Evolutionary conservation across 2,797 vertebrate genomes (phyloP).

Genomic region (Melanogrammus aeglefinus): DNA sequence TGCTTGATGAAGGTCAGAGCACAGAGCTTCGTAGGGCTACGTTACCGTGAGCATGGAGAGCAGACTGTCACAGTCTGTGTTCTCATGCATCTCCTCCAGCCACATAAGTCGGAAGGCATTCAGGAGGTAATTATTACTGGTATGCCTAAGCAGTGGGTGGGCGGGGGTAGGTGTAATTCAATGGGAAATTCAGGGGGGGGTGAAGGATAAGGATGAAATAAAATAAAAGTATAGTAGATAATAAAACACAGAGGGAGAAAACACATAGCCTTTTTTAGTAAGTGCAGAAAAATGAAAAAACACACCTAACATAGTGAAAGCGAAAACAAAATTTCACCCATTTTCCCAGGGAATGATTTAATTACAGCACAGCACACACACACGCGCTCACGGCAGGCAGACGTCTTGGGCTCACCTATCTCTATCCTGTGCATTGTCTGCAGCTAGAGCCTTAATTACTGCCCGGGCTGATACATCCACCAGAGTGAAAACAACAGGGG

Average conservation of each 20-base stretch:
- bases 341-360: neutral
- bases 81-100: constrained; percentile 97
- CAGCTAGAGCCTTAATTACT: constrained; percentile 38
- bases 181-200: constrained; percentile 10
- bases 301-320: neutral
- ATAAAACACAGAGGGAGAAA: constrained; percentile 37
- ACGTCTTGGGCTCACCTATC: neutral
- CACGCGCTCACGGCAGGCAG: neutral
- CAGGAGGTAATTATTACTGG: constrained; percentile 99
- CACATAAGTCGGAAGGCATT: constrained; percentile 92
- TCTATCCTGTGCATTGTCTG: constrained; percentile 18
- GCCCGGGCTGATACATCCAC: constrained; percentile 43
- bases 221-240: constrained; percentile 22
- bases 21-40: constrained; percentile 60
- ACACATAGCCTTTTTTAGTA: constrained; percentile 11
- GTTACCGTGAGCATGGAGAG: constrained; percentile 97
- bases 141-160: constrained; percentile 82
- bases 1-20: constrained; percentile 51
- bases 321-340: neutral
- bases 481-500: constrained; percentile 35
- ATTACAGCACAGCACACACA: neutral
- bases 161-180: constrained; percentile 65
- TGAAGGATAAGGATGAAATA: neutral
- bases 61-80: constrained; percentile 94
- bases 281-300: neutral